Base-by-base conservation (phyloP, 1,140 invertebrate genomes). In the Drosophila novamexicana region DNA sequence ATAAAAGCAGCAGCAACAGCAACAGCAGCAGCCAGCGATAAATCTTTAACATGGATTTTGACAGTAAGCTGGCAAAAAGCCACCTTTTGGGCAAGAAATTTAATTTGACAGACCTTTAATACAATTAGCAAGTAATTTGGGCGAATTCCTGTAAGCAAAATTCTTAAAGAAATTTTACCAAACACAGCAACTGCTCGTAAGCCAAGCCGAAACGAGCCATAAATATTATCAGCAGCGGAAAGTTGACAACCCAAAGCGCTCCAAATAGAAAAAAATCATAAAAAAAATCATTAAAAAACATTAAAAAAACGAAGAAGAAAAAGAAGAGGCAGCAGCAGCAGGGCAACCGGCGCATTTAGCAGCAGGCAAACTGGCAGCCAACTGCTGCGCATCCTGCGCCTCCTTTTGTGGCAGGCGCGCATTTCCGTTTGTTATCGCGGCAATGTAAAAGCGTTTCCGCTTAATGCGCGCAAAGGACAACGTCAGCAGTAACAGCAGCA, bases 341-440 rank as follows among this genome's bases (percentile, higher is more conserved):
- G 77, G 68, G 47, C 65, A 59, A 50, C 62, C 42, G 79, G 66
- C 76, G 56, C 78, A 89, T 83, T 86, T 89, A 86, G 77, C 75
- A 86, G 77, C 77, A 78, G 83, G 76, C 82, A 76, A 75, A 79
- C 81, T 80, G 81, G 74, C 81, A 82, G 71, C 58, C 80, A 68
- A 68, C 72, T 65, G 75, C 62, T 74, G 53, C 75, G 53, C 74
- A 75, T 85, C 81, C 81, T 84, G 77, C 49, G 62, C 76, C 75
- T 52, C 65, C 71, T 49, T 42, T 71, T 74, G 59, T 71, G 56
- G 70, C 64, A 81, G 67, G 75, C 77, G 68, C 77, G 85, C 78
- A 89, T 77, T 84, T 89, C 84, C 84, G 84, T 88, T 84, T 84
- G 68, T 90, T 89, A 89, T 89, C 84, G 84, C 84, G 85, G 85